Conservation (phyloP, 1,140 invertebrate species). For the Steinernema feltiae region DNA sequence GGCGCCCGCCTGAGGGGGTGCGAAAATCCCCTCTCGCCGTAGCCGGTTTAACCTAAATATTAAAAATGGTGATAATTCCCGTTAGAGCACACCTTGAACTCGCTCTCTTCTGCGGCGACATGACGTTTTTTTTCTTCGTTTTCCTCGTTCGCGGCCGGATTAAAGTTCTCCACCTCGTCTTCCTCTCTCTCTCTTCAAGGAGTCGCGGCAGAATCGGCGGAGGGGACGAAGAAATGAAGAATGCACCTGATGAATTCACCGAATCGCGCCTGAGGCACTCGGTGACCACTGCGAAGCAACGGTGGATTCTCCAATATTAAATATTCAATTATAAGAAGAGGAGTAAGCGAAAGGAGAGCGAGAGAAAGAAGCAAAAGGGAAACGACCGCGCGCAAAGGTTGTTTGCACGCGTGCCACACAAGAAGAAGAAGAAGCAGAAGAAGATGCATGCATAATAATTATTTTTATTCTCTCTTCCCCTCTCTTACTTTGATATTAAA, state of each 20-base stretch:
- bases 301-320: background rate
- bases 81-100: too few relatives aligned
- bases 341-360: background rate
- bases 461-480: too few relatives aligned
- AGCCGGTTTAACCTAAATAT: slow-evolving; percentile 2
- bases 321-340: slow-evolving; percentile 12
- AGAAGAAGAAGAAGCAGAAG: too few relatives aligned
- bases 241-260: background rate
- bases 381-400: background rate
- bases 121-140: too few relatives aligned
- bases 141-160: too few relatives aligned
- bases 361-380: background rate
- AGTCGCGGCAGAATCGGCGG: background rate
- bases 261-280: background rate
- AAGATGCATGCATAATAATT: slow-evolving; percentile 1
- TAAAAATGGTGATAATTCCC: too few relatives aligned
- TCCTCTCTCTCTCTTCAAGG: background rate
- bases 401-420: background rate
- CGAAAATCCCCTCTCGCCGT: background rate
- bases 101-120: too few relatives aligned
- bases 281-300: background rate
- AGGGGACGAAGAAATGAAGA: background rate
- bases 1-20: background rate
- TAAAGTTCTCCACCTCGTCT: too few relatives aligned
- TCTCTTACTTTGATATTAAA: too few relatives aligned